Evolutionary conservation across 2,797 vertebrate genomes (phyloP).

Genomic region (Rhinoraja longicauda): DNA sequence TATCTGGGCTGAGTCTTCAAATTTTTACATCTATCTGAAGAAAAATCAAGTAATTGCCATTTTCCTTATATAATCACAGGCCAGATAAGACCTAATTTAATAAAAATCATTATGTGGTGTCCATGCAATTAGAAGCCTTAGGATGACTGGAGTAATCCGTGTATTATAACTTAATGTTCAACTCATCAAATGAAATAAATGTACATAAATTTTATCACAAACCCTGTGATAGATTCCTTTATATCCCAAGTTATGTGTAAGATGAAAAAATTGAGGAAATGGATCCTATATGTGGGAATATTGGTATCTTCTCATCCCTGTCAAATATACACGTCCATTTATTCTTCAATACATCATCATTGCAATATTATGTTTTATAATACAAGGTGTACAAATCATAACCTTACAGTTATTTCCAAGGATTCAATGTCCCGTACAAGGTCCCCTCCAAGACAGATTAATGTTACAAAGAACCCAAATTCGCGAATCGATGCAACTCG

Average conservation of each 20-base stretch:
- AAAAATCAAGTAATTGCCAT: conserved; percentile 39
- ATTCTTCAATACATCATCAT: not conserved
- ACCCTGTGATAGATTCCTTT: not conserved
- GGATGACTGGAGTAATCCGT: not conserved
- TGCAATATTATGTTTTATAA: not conserved
- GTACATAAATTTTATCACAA: not conserved
- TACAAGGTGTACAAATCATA: not conserved
- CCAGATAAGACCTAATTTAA: not conserved
- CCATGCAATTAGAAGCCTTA: not conserved
- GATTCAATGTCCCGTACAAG: conserved; percentile 77
- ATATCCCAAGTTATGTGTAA: not conserved
- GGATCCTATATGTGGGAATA: not conserved
- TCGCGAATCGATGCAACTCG: conserved; percentile 85
- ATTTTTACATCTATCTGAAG: not conserved
- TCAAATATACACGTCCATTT: not conserved
- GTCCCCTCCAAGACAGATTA: conserved; percentile 80
- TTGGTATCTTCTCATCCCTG: not conserved
- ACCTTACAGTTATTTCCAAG: conserved; percentile 81
- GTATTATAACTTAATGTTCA: not conserved
- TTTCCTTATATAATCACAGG: not conserved
- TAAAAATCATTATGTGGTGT: not conserved
- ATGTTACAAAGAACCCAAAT: conserved; percentile 90
- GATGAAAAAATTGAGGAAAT: not conserved
- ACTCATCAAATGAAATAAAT: not conserved
- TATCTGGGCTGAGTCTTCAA: not conserved